phyloP scores from a whole-genome alignment of 2,888 invertebrate species.

The Bugula neritina region DNA sequence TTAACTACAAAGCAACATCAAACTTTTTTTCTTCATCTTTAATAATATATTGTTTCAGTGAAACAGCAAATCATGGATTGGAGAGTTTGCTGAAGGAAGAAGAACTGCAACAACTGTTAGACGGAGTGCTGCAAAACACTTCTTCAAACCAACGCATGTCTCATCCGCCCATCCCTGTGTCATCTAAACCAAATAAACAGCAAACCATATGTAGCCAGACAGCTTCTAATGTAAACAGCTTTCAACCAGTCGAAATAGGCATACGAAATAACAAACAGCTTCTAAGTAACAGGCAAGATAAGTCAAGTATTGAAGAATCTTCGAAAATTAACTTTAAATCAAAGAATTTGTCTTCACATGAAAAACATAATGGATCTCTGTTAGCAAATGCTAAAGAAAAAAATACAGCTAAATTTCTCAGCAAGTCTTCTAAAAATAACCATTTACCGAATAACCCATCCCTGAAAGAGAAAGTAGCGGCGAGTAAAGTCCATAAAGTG shows the following conservation, averaged over 20 bases:
- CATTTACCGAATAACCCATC: background rate
- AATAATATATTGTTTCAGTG: too few species aligned
- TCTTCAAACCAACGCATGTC: background rate
- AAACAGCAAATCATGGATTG: background rate
- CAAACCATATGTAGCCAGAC: background rate
- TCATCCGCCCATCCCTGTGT: background rate
- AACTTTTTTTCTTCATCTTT: too few species aligned
- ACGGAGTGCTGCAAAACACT: background rate
- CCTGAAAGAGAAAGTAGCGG: background rate
- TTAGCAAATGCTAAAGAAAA: background rate
- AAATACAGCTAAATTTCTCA: background rate
- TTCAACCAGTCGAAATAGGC: background rate
- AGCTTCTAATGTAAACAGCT: background rate
- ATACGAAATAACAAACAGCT: background rate
- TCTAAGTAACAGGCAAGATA: background rate
- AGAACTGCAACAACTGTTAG: conserved; percentile 10
- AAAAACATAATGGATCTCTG: background rate
- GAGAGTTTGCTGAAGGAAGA: conserved; percentile 15
- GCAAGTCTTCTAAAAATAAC: background rate
- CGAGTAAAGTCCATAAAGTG: background rate
- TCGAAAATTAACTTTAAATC: too few species aligned
- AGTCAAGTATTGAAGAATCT: too few species aligned
- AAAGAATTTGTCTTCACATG: background rate
- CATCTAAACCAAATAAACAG: background rate
- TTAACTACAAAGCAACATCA: too few species aligned